phyloP scores from a whole-genome alignment of 2,797 vertebrate genomes.

The Bovichtus diacanthus region DNA sequence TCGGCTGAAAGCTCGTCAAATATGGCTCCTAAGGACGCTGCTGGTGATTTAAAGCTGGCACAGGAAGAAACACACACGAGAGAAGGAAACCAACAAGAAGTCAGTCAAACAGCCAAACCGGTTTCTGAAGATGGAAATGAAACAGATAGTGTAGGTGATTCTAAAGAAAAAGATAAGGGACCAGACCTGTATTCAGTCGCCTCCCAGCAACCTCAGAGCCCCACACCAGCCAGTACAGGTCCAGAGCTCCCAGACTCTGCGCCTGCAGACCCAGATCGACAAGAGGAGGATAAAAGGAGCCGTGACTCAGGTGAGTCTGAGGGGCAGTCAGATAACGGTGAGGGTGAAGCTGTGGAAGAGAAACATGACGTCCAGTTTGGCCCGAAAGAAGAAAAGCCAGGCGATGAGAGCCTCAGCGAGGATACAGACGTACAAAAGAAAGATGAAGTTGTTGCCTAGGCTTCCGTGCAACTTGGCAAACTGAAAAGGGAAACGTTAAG shows the following conservation, averaged over 20 bases:
- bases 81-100: not conserved
- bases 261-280: not conserved
- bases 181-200: fast-evolving
- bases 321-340: not conserved
- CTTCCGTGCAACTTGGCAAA: not conserved
- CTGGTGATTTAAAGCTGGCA: not conserved
- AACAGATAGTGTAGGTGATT: not conserved
- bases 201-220: not conserved
- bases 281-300: not conserved
- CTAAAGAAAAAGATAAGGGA: not conserved
- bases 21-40: not conserved
- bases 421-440: not conserved
- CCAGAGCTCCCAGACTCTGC: not conserved
- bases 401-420: not conserved
- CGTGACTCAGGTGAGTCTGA: not conserved
- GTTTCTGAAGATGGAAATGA: not conserved
- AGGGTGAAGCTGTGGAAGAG: not conserved
- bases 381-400: not conserved
- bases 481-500: not conserved
- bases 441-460: not conserved
- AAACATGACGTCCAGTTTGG: not conserved
- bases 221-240: no score
- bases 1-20: not conserved
- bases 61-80: not conserved
- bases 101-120: not conserved